Conservation (phyloP, 2,797 vertebrate genomes). For the Protonibea diacanthus region DNA sequence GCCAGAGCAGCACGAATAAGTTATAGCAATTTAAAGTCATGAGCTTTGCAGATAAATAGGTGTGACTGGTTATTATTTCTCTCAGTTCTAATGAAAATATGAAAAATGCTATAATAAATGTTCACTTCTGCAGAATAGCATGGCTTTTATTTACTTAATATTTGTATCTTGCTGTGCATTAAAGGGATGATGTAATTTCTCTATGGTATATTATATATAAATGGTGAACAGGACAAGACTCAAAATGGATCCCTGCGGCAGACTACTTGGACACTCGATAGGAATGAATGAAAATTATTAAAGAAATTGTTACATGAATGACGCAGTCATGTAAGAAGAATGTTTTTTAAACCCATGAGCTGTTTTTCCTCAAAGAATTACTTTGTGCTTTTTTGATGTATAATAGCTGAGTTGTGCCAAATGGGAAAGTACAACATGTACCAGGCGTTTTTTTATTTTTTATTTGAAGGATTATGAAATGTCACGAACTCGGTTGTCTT, state of each 20-base stretch:
- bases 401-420: neutral
- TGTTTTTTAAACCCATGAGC: neutral
- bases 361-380: neutral
- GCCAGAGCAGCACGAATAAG: neutral
- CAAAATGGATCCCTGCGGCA: neutral
- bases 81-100: neutral
- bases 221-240: neutral
- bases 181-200: neutral
- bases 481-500: neutral
- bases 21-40: neutral
- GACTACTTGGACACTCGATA: neutral
- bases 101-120: neutral
- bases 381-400: neutral
- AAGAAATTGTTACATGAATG: neutral
- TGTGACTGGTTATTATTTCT: neutral
- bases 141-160: neutral
- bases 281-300: neutral
- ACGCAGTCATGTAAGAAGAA: neutral
- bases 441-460: neutral
- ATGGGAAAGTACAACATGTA: neutral
- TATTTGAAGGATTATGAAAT: neutral
- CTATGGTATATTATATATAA: neutral
- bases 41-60: neutral
- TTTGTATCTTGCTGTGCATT: neutral
- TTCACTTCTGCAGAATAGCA: neutral